phyloP scores from a whole-genome alignment of 2,888 invertebrate species.

The Formica aserva region DNA sequence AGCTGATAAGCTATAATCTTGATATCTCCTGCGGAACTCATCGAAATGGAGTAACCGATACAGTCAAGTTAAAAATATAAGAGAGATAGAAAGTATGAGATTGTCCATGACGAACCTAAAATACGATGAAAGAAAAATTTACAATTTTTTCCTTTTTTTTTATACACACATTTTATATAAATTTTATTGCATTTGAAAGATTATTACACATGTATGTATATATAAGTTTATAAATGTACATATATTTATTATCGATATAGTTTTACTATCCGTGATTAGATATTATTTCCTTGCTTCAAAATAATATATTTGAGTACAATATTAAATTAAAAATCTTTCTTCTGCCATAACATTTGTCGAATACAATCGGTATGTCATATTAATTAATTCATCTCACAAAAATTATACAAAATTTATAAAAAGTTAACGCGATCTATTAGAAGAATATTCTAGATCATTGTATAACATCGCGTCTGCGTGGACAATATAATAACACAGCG shows the following conservation, averaged over 20 bases:
- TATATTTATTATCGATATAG: neutral
- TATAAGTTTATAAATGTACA: neutral
- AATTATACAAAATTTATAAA: neutral
- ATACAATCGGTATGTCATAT: neutral
- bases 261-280: neutral
- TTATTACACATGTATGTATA: neutral
- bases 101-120: conserved; percentile 16
- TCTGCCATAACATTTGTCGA: conserved; percentile 26
- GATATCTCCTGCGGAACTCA: conserved; percentile 24
- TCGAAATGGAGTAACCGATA: conserved; percentile 13
- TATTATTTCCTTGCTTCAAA: neutral
- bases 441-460: neutral
- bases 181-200: neutral
- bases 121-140: neutral
- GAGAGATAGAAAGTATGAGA: neutral
- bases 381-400: neutral
- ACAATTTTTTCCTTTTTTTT: neutral
- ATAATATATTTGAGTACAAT: conserved; percentile 8
- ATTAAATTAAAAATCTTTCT: conserved; percentile 9
- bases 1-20: conserved; percentile 48
- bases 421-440: neutral
- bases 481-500: neutral
- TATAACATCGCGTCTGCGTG: neutral
- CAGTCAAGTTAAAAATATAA: conserved; percentile 3
- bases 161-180: neutral